These are phyloP conservation scores for Pao palembangensis DNA, from an alignment of 2,113 vertebrate genomes.

Conservation along the genomic window DNA sequence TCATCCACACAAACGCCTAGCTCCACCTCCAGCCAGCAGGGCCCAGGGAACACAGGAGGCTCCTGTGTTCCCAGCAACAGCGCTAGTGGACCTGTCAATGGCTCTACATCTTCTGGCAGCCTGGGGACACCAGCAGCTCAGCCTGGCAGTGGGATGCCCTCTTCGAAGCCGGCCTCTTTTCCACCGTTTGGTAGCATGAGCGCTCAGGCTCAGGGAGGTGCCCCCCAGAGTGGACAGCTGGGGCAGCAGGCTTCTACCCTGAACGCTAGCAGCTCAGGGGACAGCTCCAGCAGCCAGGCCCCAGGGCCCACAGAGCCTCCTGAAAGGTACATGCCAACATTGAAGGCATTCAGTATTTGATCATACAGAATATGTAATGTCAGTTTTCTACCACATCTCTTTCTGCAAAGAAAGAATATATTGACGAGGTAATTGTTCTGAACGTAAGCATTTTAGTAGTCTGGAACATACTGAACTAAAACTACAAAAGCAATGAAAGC, in stretches of 20 bases:
- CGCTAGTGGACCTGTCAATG: conserved; percentile 68
- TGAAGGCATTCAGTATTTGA: not conserved
- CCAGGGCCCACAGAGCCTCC: conserved; percentile 86
- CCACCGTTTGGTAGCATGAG: conserved; percentile 84
- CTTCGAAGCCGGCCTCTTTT: conserved; percentile 85
- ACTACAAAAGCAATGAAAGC: not conserved
- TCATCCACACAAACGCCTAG: conserved; percentile 76
- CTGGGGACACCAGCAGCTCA: conserved; percentile 81
- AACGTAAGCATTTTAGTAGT: not conserved
- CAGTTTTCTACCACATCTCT: too few species aligned
- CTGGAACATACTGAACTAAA: not conserved
- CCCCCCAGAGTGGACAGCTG: conserved; percentile 79
- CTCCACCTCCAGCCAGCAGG: conserved; percentile 75
- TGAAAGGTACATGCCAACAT: conserved; percentile 81
- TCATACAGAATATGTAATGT: too few species aligned
- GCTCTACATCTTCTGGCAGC: conserved; percentile 77
- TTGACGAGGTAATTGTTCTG: not conserved
- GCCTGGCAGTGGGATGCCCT: conserved; percentile 69
- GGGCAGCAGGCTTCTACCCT: conserved; percentile 80
- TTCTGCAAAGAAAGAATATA: too few species aligned
- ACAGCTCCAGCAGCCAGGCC: conserved; percentile 72
- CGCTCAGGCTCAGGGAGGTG: conserved; percentile 68
- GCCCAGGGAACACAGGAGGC: conserved; percentile 68
- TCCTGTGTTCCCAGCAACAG: conserved; percentile 72
- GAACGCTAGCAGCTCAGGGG: conserved; percentile 77